Conservation (phyloP, 35 echinoderm and acorn worm species). For the Hemicentrotus pulcherrimus region DNA sequence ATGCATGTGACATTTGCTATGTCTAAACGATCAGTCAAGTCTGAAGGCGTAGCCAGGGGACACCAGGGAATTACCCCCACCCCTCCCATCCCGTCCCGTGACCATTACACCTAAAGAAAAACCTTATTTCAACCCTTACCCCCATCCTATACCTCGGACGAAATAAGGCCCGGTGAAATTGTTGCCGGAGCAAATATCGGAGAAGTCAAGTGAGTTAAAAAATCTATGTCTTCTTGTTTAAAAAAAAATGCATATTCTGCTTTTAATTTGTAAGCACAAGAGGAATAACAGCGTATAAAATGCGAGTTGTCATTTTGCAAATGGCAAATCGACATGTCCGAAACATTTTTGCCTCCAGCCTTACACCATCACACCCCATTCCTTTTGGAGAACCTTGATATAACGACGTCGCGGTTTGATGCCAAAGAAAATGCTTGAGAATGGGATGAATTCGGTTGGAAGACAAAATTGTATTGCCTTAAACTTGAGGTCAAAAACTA, state of each 20-base stretch:
- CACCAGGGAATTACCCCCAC: background rate
- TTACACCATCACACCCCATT: background rate
- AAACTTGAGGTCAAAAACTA: background rate
- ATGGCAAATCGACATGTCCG: too few species aligned
- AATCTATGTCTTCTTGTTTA: too few species aligned
- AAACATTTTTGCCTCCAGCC: too few species aligned
- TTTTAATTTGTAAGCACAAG: too few species aligned
- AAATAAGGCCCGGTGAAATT: too few species aligned
- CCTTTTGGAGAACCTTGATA: background rate
- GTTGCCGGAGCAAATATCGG: too few species aligned
- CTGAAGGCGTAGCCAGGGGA: background rate
- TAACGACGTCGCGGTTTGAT: background rate
- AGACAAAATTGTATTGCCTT: background rate
- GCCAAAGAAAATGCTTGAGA: background rate
- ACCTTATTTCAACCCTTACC: too few species aligned
- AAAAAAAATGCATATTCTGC: too few species aligned
- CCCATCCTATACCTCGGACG: too few species aligned
- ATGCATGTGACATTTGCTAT: constrained; percentile 35
- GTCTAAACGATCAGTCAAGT: constrained; percentile 7
- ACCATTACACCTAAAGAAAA: background rate
- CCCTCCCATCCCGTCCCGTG: background rate
- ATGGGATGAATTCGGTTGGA: background rate
- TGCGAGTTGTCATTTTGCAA: background rate
- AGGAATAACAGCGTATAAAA: background rate
- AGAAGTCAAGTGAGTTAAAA: too few species aligned